These are phyloP conservation scores for Sinocyclocheilus rhinocerous DNA, from an alignment of 2,113 vertebrate species.

Conservation along the genomic window DNA sequence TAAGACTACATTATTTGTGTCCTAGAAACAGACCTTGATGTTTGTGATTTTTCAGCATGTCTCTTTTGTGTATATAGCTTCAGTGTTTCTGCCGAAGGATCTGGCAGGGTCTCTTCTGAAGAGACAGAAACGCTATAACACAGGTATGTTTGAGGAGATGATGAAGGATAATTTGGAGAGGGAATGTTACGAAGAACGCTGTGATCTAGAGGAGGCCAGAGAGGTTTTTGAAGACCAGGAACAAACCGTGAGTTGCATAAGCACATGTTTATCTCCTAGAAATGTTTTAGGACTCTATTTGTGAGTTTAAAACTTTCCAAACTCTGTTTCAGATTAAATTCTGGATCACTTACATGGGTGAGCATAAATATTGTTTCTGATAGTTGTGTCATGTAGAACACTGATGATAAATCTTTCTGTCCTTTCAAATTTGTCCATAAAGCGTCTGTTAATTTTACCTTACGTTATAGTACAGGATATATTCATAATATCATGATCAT, in stretches of 20 bases:
- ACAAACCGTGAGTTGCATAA: conserved; percentile 74
- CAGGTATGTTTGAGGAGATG: conserved; percentile 78
- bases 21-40: background rate
- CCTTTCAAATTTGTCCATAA: background rate
- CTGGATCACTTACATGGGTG: conserved; percentile 57
- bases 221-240: conserved; percentile 82
- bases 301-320: background rate
- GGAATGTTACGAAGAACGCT: conserved; percentile 83
- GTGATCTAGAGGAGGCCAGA: conserved; percentile 84
- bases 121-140: conserved; percentile 82
- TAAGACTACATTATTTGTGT: background rate
- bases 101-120: conserved; percentile 75
- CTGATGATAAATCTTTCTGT: background rate
- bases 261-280: background rate
- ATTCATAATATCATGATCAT: background rate
- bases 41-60: background rate
- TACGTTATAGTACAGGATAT: background rate
- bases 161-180: conserved; percentile 80
- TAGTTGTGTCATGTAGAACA: background rate
- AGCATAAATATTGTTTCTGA: conserved; percentile 23
- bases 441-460: background rate
- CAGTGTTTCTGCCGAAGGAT: conserved; percentile 79
- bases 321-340: conserved; percentile 57
- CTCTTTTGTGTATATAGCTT: conserved; percentile 39
- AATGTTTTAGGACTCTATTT: background rate